Evolutionary conservation across 2,797 vertebrate genomes (phyloP), one percentile per base, ranked within the genome.

Genomic region (Lepidocolaptes lacrymiger): DNA sequence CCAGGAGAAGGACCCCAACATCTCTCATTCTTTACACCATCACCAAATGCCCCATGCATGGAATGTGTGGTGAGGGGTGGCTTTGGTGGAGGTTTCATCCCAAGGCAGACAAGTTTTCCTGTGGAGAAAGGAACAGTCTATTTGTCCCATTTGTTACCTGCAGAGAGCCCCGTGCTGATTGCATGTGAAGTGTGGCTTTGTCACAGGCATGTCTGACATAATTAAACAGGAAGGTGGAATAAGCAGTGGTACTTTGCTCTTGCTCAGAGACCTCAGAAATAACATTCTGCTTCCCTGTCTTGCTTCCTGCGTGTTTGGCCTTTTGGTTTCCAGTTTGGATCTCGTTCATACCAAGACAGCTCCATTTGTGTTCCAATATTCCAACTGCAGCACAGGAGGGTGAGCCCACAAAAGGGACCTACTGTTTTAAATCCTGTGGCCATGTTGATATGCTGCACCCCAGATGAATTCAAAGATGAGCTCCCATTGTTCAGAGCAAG

Each of bases 401-500:
- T 64, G 91, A 90, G 71, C 61, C 69, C 84, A 88, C 78, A 96
- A 92, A 94, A 73, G 52, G 89, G 66, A 28, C 21, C 95, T 66
- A 94, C 81, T 97, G 96, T 95, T 91, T 51, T 32, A 76, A 61
- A 54, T 43, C n/a, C 77, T 84, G 79, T 13, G 80, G 76, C 76
- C 86, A 66, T 89, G 82, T 41, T 36, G 12, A 55, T 75, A 69
- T 46, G 85, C 94, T 94, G 92, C 77, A 67, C 43, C 67, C 76
- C 88, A 37, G 85, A 39, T 85, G 71, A 95, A 91, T 81, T 74
- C 67, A 86, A 86, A 93, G 88, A 95, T 73, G 93, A 97, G 91
- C 91, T 97, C 43, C 54, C 91, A 59, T 84, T 62, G 91, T 82
- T 93, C 76, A 92, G 91, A 89, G 79, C 90, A 89, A 96, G 93